These are phyloP conservation scores for Lepidurus arcticus DNA, from an alignment of 1,140 invertebrate species.

Conservation along the genomic window DNA sequence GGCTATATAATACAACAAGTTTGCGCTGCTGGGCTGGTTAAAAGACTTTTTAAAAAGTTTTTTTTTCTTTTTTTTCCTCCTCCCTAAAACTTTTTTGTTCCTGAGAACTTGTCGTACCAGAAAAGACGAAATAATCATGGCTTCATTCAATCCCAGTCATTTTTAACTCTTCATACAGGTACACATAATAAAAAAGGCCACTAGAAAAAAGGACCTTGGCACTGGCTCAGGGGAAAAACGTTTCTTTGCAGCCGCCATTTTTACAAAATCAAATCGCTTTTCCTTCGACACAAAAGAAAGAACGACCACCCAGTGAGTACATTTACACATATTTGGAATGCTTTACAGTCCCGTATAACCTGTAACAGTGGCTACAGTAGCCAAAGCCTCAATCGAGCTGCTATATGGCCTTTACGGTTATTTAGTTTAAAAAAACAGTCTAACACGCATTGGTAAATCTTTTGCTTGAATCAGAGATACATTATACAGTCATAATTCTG, in stretches of 20 bases:
- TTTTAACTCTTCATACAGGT: neutral
- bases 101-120: neutral
- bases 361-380: too few species aligned
- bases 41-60: too few species aligned
- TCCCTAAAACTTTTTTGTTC: too few species aligned
- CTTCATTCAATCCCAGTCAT: neutral
- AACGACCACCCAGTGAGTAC: neutral
- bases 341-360: neutral
- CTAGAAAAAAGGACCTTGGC: neutral
- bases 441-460: too few species aligned
- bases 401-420: too few species aligned
- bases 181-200: neutral
- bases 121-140: neutral
- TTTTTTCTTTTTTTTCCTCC: too few species aligned
- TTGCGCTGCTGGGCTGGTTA: too few species aligned
- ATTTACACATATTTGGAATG: conserved; percentile 10
- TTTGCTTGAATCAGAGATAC: too few species aligned
- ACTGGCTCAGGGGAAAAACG: neutral
- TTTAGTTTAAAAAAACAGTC: too few species aligned
- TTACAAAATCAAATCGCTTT: conserved; percentile 7
- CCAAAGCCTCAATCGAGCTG: too few species aligned
- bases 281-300: neutral
- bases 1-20: too few species aligned
- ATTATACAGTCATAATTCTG: too few species aligned
- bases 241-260: neutral